Evolutionary conservation across 2,888 invertebrate species (phyloP).

Genomic region (Trichopria drosophilae): DNA sequence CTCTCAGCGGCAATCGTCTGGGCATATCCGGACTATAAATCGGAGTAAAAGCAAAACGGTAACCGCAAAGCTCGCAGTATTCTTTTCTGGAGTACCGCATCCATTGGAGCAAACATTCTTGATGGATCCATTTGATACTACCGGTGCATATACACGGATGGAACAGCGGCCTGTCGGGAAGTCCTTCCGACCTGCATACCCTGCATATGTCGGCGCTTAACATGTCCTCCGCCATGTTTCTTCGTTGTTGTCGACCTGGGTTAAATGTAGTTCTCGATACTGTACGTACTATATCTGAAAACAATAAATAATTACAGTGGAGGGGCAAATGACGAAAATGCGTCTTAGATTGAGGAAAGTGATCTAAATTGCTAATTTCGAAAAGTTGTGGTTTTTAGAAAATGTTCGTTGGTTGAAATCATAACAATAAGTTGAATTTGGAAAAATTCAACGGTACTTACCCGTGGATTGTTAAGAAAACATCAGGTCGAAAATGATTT

Average conservation of each 20-base stretch:
- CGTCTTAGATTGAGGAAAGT: too few relatives aligned
- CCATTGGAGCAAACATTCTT: conserved; percentile 98
- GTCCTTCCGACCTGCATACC: conserved; percentile 94
- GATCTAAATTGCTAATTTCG: too few relatives aligned
- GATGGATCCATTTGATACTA: conserved; percentile 98
- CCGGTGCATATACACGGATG: conserved; percentile 99
- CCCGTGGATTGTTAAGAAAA: too few relatives aligned
- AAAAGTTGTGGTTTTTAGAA: too few relatives aligned
- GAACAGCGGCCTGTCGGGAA: conserved; percentile 88
- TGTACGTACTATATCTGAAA: too few relatives aligned
- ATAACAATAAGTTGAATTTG: too few relatives aligned
- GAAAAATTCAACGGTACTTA: too few relatives aligned
- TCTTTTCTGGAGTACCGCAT: conserved; percentile 98
- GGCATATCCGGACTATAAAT: conserved; percentile 99
- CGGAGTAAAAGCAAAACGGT: conserved; percentile 96
- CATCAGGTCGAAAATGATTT: too few relatives aligned
- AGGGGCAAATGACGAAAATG: too few relatives aligned
- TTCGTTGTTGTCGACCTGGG: background rate
- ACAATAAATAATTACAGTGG: too few relatives aligned
- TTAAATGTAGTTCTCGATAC: too few relatives aligned
- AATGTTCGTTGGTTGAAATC: too few relatives aligned
- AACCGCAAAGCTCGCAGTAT: conserved; percentile 96
- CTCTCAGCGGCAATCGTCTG: conserved; percentile 88
- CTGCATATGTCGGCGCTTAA: conserved; percentile 89
- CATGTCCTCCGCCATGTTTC: conserved; percentile 61